Evolutionary conservation across 1,140 invertebrate genomes (phyloP).

Genomic region (Heliconius melpomene): DNA sequence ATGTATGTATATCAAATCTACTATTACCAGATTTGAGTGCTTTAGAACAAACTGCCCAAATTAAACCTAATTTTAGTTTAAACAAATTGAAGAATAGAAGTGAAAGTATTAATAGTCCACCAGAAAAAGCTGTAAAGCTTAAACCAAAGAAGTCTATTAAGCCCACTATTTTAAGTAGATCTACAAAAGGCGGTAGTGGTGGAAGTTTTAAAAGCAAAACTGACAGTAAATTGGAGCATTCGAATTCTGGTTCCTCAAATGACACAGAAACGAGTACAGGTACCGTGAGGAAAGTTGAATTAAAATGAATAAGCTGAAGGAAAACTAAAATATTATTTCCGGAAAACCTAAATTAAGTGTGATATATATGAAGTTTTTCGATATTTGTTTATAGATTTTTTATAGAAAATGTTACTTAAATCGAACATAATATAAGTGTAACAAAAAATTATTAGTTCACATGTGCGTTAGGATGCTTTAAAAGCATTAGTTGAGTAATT

Average conservation of each 20-base stretch:
- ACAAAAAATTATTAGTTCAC: no score
- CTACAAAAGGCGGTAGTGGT: constrained; percentile 42
- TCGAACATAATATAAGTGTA: no score
- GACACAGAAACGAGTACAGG: constrained; percentile 80
- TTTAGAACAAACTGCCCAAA: constrained; percentile 70
- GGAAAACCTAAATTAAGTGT: no score
- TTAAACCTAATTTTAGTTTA: constrained; percentile 73
- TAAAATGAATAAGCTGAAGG: constrained; percentile 37
- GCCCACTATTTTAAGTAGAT: constrained; percentile 58
- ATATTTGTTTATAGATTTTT: no score
- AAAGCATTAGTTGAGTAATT: no score
- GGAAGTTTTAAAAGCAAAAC: constrained; percentile 54
- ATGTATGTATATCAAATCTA: constrained; percentile 64
- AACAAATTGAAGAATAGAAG: constrained; percentile 72
- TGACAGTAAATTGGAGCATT: constrained; percentile 73
- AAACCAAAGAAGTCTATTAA: constrained; percentile 64
- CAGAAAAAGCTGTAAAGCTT: constrained; percentile 56
- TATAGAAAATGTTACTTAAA: no score
- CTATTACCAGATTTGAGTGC: constrained; percentile 63
- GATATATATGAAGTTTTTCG: no score
- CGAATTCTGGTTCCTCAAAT: constrained; percentile 78
- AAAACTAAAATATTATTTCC: background rate
- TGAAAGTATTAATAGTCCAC: constrained; percentile 71
- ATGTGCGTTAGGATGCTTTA: no score
- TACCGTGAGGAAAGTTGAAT: constrained; percentile 72